Evolutionary conservation across 2,113 vertebrate species (phyloP).

Genomic region (Oryzias woworae): DNA sequence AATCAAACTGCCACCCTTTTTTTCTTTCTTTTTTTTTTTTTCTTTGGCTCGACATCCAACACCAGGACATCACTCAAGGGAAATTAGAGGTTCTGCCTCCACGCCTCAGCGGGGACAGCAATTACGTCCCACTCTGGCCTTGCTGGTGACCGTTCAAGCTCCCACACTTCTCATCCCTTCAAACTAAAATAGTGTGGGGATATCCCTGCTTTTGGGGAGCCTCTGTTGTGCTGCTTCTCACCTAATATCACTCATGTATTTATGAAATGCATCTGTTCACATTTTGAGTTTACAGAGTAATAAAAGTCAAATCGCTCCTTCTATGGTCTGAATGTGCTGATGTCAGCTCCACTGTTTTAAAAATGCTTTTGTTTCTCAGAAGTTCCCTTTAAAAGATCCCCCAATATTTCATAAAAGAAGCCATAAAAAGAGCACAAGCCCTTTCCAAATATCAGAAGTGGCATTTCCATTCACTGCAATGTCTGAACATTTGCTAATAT

Average conservation of each 20-base stretch:
- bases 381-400: constrained; percentile 47
- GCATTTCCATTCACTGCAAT: constrained; percentile 58
- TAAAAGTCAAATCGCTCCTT: constrained; percentile 46
- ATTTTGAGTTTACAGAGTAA: constrained; percentile 41
- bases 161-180: constrained; percentile 45
- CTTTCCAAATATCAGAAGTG: constrained; percentile 76
- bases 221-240: constrained; percentile 21
- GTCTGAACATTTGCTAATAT: constrained; percentile 62
- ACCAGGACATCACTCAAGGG: constrained; percentile 70
- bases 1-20: constrained; percentile 67
- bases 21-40: constrained; percentile 64
- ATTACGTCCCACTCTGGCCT: constrained; percentile 60
- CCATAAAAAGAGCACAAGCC: constrained; percentile 69
- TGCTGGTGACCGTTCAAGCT: constrained; percentile 55
- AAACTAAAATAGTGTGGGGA: constrained; percentile 54
- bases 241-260: constrained; percentile 37
- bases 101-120: constrained; percentile 61
- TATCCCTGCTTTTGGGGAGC: constrained; percentile 46
- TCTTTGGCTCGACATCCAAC: constrained; percentile 57
- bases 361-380: constrained; percentile 15
- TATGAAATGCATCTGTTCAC: constrained; percentile 35
- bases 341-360: constrained; percentile 52
- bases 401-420: constrained; percentile 71
- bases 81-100: constrained; percentile 74
- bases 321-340: constrained; percentile 34